Percentiles rank a stretch among this genome's conserved stretches.
phyloP scores from a whole-genome alignment of 2,113 vertebrate genomes.

The Chunga burmeisteri region DNA sequence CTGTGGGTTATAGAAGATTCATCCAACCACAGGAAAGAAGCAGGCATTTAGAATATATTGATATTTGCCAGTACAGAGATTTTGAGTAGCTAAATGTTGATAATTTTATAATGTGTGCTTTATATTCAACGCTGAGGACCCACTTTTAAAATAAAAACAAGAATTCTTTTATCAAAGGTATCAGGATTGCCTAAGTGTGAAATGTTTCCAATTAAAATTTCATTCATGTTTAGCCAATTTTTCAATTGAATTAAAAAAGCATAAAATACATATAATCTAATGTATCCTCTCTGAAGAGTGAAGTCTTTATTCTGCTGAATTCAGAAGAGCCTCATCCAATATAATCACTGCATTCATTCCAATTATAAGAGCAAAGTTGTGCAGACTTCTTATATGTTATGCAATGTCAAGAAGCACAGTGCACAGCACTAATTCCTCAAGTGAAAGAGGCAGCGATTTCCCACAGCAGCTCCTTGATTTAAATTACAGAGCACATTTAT shows the following conservation, averaged over 20 bases:
- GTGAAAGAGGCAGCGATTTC: constrained; percentile 81
- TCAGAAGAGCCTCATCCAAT: constrained; percentile 78
- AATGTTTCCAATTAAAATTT: constrained; percentile 84
- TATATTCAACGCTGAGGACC: constrained; percentile 19
- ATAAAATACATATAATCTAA: constrained; percentile 81
- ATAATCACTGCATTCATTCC: constrained; percentile 84
- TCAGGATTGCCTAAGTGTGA: constrained; percentile 74
- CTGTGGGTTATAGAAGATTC: not conserved
- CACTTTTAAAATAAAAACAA: constrained; percentile 59
- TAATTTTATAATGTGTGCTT: constrained; percentile 52
- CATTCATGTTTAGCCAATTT: constrained; percentile 83
- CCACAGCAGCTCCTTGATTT: constrained; percentile 85
- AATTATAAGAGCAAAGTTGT: constrained; percentile 83
- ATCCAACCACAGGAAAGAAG: not conserved
- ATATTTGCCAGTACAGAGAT: not conserved
- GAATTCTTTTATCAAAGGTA: constrained; percentile 74
- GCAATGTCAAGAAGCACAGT: constrained; percentile 78
- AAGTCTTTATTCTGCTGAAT: constrained; percentile 79
- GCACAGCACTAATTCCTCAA: constrained; percentile 80
- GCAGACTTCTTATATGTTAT: constrained; percentile 74
- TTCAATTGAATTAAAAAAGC: constrained; percentile 83
- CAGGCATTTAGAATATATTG: not conserved
- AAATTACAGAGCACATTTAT: constrained; percentile 88
- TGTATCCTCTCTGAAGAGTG: constrained; percentile 74
- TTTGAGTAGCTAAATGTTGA: constrained; percentile 26